These are phyloP conservation scores for Apamea crenata DNA, from an alignment of 2,888 invertebrate genomes.

Conservation along the genomic window DNA sequence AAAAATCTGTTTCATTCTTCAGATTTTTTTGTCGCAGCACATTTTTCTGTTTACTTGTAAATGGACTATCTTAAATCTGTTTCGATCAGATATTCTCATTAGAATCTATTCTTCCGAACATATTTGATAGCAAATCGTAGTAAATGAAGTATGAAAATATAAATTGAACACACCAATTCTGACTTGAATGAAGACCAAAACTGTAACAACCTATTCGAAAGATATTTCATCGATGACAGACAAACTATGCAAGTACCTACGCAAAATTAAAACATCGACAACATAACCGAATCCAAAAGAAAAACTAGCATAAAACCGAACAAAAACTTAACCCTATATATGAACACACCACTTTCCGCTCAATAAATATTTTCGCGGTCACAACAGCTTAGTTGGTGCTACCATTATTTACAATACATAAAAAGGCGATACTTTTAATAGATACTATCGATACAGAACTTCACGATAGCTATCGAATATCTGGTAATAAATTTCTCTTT, in stretches of 20 bases:
- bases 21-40: not conserved
- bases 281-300: not conserved
- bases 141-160: too few species aligned
- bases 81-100: not conserved
- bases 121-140: not conserved
- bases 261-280: too few species aligned
- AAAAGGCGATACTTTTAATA: slow-evolving; percentile 53
- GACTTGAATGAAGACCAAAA: not conserved
- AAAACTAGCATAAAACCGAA: not conserved
- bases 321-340: slow-evolving; percentile 27
- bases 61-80: not conserved
- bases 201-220: not conserved
- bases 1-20: not conserved
- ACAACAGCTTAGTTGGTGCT: slow-evolving; percentile 5
- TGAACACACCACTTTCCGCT: slow-evolving; percentile 25
- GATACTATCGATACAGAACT: slow-evolving; percentile 39
- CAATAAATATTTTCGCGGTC: slow-evolving; percentile 43
- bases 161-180: not conserved
- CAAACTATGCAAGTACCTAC: not conserved
- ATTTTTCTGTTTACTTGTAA: not conserved
- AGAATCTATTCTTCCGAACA: not conserved
- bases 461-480: slow-evolving; percentile 59
- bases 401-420: slow-evolving; percentile 24
- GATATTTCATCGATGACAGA: not conserved
- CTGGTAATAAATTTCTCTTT: slow-evolving; percentile 56